These are phyloP conservation scores for Hipposideros larvatus DNA, from an alignment of 2,797 vertebrate species.

Conservation along the genomic window DNA sequence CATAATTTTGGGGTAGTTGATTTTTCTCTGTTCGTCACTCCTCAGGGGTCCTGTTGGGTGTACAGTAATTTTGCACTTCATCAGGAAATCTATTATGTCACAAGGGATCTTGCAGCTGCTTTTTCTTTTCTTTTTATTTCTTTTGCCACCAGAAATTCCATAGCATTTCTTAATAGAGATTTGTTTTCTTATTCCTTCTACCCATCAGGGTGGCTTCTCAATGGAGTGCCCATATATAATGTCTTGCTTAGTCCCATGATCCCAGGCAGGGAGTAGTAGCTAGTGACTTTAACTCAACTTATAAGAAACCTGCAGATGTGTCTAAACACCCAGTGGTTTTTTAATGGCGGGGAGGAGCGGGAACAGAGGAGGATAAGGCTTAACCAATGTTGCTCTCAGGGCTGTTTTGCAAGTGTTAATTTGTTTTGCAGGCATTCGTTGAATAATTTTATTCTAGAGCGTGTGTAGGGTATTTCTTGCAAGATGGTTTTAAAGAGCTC, in stretches of 20 bases:
- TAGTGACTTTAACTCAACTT: not conserved
- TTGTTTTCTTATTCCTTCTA: not conserved
- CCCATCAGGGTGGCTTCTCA: not conserved
- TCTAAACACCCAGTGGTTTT: not conserved
- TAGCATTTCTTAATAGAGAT: not conserved
- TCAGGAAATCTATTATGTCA: not conserved
- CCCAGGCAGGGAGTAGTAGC: not conserved
- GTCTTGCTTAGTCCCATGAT: not conserved
- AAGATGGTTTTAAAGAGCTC: not conserved
- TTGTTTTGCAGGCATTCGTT: not conserved
- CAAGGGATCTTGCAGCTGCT: not conserved
- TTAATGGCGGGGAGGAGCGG: no score
- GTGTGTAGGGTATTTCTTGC: not conserved
- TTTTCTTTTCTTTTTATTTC: not conserved
- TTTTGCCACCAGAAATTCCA: not conserved
- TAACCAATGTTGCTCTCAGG: not conserved
- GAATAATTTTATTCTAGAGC: not conserved
- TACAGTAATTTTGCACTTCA: not conserved
- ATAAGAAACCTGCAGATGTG: not conserved
- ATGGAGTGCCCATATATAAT: not conserved
- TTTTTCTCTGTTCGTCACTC: not conserved
- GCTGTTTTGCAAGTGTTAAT: not conserved
- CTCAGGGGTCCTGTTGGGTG: not conserved
- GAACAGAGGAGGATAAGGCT: not conserved
- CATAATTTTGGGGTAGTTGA: not conserved